Conservation (phyloP, 37 sponge, comb jelly and placozoan species). For the Hormiphora californensis region DNA sequence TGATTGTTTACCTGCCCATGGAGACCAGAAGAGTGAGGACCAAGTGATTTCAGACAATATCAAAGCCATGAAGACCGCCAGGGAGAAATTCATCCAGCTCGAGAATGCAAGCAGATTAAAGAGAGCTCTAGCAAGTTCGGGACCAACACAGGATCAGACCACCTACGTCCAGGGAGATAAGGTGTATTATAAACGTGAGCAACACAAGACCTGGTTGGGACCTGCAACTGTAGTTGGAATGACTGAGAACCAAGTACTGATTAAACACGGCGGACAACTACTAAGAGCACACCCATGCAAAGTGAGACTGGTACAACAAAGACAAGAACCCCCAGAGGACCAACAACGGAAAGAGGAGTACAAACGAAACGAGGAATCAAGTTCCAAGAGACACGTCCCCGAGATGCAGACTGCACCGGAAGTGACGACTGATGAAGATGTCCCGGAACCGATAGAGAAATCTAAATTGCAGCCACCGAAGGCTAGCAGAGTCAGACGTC, state of each 20-base stretch:
- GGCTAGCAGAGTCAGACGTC: no score
- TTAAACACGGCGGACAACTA: conserved; percentile 4
- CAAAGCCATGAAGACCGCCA: conserved; percentile 1
- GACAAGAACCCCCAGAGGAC: no score
- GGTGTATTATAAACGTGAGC: not conserved
- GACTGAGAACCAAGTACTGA: not conserved
- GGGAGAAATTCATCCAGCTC: not conserved
- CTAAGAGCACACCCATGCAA: conserved; percentile 22
- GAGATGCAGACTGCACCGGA: no score
- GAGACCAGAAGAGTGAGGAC: no score
- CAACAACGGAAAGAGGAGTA: no score
- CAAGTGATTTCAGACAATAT: not conserved
- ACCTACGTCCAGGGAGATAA: not conserved
- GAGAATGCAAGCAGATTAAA: not conserved
- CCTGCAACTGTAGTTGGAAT: conserved; percentile 36
- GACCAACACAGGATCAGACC: not conserved
- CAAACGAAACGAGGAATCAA: no score
- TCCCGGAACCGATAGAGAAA: no score
- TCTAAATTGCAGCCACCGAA: no score
- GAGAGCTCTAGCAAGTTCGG: not conserved
- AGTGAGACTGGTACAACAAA: not conserved
- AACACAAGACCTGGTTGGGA: not conserved
- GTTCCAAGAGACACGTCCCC: no score
- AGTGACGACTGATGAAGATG: no score
- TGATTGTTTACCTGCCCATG: not conserved